A percentile compares a stretch with the other conserved stretches of the same genome.
Evolutionary conservation across 2,888 invertebrate genomes (phyloP).

Genomic region (Willowsia nigromaculata): DNA sequence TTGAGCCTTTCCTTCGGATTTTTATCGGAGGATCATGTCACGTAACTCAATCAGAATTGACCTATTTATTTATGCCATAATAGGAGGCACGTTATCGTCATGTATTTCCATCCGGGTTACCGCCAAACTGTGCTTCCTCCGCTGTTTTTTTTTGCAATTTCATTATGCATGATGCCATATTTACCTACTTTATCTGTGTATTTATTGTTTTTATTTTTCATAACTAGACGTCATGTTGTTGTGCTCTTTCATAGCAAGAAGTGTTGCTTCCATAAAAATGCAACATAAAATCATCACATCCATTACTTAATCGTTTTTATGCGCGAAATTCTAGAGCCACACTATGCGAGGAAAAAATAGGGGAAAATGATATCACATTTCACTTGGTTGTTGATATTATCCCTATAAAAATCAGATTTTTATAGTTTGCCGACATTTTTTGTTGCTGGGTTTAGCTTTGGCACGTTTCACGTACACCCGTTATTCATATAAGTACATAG

Average conservation of each 20-base stretch:
- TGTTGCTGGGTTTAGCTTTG: not conserved
- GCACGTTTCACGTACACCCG: conserved; percentile 34
- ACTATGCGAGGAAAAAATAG: not conserved
- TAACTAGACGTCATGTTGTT: not conserved
- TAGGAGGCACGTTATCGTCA: not conserved
- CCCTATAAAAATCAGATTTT: not conserved
- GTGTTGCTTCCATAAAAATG: no score
- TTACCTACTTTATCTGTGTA: conserved; percentile 19
- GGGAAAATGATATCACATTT: not conserved
- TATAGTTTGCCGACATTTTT: no score
- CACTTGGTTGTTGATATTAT: not conserved
- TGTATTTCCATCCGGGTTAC: no score
- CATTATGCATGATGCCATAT: not conserved
- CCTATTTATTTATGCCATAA: not conserved
- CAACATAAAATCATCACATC: conserved; percentile 1
- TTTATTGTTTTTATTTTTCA: not conserved
- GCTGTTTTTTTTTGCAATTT: no score
- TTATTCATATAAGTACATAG: not conserved
- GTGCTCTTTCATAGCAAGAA: not conserved
- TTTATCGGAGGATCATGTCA: not conserved
- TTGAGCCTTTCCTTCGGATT: not conserved
- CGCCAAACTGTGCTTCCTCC: no score
- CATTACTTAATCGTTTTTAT: conserved; percentile 60
- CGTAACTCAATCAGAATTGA: conserved; percentile 45
- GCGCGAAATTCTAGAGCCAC: conserved; percentile 6